Conservation (phyloP, 2,113 vertebrate genomes). For the Phalacrocorax brasilianus region DNA sequence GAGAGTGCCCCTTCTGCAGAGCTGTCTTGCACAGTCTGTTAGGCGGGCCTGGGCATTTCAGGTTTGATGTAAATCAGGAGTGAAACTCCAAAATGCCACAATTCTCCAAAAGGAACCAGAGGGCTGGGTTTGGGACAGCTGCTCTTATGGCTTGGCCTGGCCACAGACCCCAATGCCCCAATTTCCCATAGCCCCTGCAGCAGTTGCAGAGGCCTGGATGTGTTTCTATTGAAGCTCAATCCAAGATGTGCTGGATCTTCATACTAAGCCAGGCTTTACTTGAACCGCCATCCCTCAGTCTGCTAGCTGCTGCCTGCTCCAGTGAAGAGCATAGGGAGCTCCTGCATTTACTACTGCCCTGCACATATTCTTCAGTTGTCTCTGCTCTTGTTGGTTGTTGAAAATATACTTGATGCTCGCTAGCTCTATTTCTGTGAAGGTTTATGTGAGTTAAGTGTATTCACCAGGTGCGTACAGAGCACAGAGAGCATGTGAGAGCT, state of each 20-base stretch:
- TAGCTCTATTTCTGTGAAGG: neutral
- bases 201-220: neutral
- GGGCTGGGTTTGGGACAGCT: neutral
- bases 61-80: neutral
- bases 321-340: neutral
- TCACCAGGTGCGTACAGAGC: rapidly evolving
- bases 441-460: rapidly evolving
- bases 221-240: neutral
- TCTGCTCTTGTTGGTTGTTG: neutral
- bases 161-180: neutral
- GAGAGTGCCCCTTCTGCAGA: neutral
- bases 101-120: neutral
- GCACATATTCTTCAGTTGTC: neutral
- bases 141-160: neutral
- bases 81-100: neutral
- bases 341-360: neutral
- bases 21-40: neutral
- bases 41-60: neutral
- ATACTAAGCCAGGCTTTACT: neutral
- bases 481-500: neutral
- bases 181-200: neutral
- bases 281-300: neutral
- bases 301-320: neutral
- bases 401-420: neutral
- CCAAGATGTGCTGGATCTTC: neutral